Conservation (phyloP, 2,113 vertebrate genomes). For the Nanorana parkeri region DNA sequence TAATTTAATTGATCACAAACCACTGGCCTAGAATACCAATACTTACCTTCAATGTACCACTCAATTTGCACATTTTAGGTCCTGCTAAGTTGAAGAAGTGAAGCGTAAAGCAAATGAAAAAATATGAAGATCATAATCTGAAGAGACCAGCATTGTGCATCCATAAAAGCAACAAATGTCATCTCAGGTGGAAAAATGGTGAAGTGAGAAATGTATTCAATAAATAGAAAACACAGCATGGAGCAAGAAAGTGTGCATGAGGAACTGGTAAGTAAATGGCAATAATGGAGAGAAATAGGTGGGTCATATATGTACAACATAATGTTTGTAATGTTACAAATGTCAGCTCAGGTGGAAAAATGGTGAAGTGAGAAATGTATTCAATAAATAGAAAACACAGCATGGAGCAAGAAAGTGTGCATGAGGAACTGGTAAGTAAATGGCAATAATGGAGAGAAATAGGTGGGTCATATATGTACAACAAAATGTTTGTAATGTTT, state of each 20-base stretch:
- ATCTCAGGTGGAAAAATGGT: conserved; percentile 99
- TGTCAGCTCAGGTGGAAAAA: conserved; percentile 99
- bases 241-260: conserved; percentile 95
- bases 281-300: conserved; percentile 93
- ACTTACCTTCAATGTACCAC: conserved; percentile 84
- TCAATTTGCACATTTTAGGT: conserved; percentile 92
- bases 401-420: conserved; percentile 95
- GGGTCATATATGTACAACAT: conserved; percentile 98
- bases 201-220: conserved; percentile 98
- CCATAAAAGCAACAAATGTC: conserved; percentile 95
- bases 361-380: conserved; percentile 97
- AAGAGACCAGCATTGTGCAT: conserved; percentile 79
- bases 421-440: conserved; percentile 94
- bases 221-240: conserved; percentile 99
- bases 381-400: conserved; percentile 99
- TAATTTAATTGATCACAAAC: conserved; percentile 88
- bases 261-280: conserved; percentile 91
- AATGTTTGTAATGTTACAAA: too few relatives aligned
- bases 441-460: conserved; percentile 88
- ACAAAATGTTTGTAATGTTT: too few relatives aligned
- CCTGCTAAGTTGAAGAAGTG: conserved; percentile 87
- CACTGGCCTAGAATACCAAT: conserved; percentile 83
- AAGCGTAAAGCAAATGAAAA: conserved; percentile 87
- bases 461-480: conserved; percentile 99
- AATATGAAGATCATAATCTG: conserved; percentile 78